Base-by-base conservation (phyloP, 2,797 vertebrate species). In the Tiaroga cobitis region DNA sequence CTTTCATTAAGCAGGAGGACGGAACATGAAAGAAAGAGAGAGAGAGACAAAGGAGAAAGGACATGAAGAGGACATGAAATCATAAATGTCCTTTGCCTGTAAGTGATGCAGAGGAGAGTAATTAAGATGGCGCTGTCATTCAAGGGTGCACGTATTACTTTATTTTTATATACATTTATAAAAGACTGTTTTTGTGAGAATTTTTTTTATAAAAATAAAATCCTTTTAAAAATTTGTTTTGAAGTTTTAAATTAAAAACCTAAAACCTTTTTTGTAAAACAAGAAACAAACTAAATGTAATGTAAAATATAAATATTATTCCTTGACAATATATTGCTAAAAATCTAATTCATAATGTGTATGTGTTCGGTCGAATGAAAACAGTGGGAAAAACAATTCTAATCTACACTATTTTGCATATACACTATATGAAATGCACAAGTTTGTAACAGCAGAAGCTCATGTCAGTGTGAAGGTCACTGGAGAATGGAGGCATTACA, bases 81-180 rank as follows among this genome's bases (percentile, higher is more conserved):
- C 32, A 59, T n/a, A 29, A 85, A 74, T 51, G 77, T 80, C 78
- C 77, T 85, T 80, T 80, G 65, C 54, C 69, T 24, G 69, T 54
- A 63, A 69, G 29, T 80, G 69, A 80, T 5, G 29, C 59, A 67
- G 24, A 65, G 29, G 77, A 65, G 56, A 65, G 39, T 63, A 79
- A 85, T 85, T 80, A 72, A 49, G 54, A 51, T 49, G 7, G 51
- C 18, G 13, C 29, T 11, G 1, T 70, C 21, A 29, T 43, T 72
- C 37, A 49, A 70, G 49, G 49, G 34, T 39, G 9, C 10, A 63
- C 9, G 26, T 7, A 29, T 3, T 16, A 63, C 15, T 63, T 29
- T 3, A 16, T 32, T 32, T 29, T 7, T 16, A 11, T 32, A 65
- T 8, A 26, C 26, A 15, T 6, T 61, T n/a, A 5, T 29, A 63